Evolutionary conservation across 2,888 invertebrate species (phyloP).

Genomic region (Cinara cedri): DNA sequence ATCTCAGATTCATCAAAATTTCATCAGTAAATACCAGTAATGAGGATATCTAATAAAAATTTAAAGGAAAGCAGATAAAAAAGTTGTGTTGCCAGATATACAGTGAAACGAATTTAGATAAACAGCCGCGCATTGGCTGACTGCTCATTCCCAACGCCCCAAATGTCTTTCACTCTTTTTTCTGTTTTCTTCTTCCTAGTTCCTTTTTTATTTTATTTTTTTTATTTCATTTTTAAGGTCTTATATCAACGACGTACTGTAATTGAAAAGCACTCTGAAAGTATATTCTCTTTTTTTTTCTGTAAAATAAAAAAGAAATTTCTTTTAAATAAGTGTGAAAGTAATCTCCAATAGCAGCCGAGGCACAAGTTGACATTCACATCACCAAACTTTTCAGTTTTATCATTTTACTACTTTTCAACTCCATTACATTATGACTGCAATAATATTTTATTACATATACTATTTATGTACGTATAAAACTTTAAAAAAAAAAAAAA

Average conservation of each 20-base stretch:
- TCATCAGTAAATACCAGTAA: slow-evolving; percentile 59
- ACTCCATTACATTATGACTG: not conserved
- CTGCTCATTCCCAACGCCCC: slow-evolving; percentile 50
- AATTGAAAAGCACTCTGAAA: slow-evolving; percentile 56
- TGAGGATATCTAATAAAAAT: slow-evolving; percentile 59
- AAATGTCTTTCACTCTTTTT: slow-evolving; percentile 54
- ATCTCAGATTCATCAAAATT: slow-evolving; percentile 59
- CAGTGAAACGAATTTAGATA: slow-evolving; percentile 57
- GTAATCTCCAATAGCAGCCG: slow-evolving; percentile 18
- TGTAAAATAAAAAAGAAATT: slow-evolving; percentile 25
- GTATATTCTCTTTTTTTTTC: slow-evolving; percentile 37
- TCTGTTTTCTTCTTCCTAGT: slow-evolving; percentile 31
- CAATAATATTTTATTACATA: not conserved
- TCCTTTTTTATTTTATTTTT: slow-evolving; percentile 36
- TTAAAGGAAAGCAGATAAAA: slow-evolving; percentile 58
- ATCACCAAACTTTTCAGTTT: slow-evolving; percentile 8
- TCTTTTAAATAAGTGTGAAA: slow-evolving; percentile 50
- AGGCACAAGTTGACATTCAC: slow-evolving; percentile 29
- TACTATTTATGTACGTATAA: not conserved
- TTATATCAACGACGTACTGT: slow-evolving; percentile 49
- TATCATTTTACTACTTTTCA: slow-evolving; percentile 4
- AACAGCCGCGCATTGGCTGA: slow-evolving; percentile 57
- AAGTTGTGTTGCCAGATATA: slow-evolving; percentile 58
- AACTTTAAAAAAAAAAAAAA: not conserved
- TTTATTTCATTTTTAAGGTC: slow-evolving; percentile 54